Evolutionary conservation across 2,888 invertebrate genomes (phyloP), one percentile per base, ranked within the genome.

Genomic region (Caenorhabditis drosophilae): DNA sequence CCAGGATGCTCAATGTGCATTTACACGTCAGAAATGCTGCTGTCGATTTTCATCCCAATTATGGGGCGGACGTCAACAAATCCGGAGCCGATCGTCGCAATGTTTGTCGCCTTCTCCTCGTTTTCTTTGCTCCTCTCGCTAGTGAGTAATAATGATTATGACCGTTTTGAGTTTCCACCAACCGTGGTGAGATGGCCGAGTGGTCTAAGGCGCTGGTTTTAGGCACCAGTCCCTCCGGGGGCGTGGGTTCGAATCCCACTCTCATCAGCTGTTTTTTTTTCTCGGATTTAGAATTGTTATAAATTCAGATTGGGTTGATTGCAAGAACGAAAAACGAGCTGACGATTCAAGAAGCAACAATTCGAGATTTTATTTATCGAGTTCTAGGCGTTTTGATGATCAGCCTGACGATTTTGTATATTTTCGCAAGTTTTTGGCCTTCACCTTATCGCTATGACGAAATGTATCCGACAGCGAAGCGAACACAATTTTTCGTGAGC

Each of bases 201-300:
- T 89, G 90, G 90, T 90, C 89, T 89, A 90, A 90, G 90, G 90
- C 90, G 90, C 90, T 90, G 90, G 90, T 90, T 90, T 90, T 89
- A 90, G 90, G 90, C 90, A 90, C 90, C 90, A 90, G 90, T 90
- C 90, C 90, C 89, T 87, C 55, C 73, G 76, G 76, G 71, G 76
- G 76, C 73, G 76, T 76, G 72, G 73, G 76, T 76, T 73, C 75
- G 75, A 75, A 73, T 70, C 75, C 75, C 75, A 75, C 75, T 75
- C 73, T 73, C 75, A 60, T 73, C 70, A 73, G 16, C 25, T 45
- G 16, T 12, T 35, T 48, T 48, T 48, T 34, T 9, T 40, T 40
- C 40, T 40, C 2, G 2, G 3, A 45, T 45, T 25, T 22, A n/a
- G 2, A 45, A 16, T 16, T 16, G 25, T 18, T 53, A 4, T 22